Evolutionary conservation across 2,113 vertebrate genomes (phyloP), one percentile per base, ranked within the genome.

Genomic region (Centropus unirufus): DNA sequence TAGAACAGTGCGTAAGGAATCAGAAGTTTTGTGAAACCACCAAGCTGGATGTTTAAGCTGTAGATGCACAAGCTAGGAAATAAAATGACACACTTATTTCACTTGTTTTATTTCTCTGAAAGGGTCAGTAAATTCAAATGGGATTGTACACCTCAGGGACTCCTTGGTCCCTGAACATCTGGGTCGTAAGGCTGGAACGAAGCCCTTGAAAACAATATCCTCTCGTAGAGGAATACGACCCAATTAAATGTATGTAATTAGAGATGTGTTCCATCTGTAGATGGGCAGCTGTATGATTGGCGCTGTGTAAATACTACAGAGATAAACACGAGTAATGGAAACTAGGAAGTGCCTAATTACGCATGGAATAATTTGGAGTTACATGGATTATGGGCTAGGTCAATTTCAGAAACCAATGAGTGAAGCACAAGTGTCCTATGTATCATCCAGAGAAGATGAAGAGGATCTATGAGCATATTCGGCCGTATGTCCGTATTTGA

Each of bases 121-220:
- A 87, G 74, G 44, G 70, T 87, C 52, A 27, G 44, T 94, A 81
- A 80, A 93, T 88, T 88, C 62, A 49, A 57, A 85, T 77, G 68
- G 61, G 36, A 67, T 93, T 82, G 7, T 59, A 52, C 27, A 72
- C 69, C 90, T 93, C 61, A 29, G 90, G 63, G 90, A 54, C 64
- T n/a, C 75, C 40, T 21, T 86, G 40, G 68, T 94, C 96, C 40
- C 90, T 57, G 40, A 96, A 90, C 92, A 96, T 92, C 90, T 96
- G 92, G 76, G 10, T 81, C 59, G 59, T 86, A 66, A 72, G 68
- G 29, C 61, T 93, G 72, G 55, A 93, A 89, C 42, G 42, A 49
- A 72, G 44, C 90, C 61, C 75, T 88, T 86, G 85, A n/a, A 90
- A 95, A 88, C 40, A 75, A 46, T 68, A 88, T 72, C 57, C 22